Evolutionary conservation across 2,888 invertebrate genomes (phyloP), one percentile per base, ranked within the genome.

Genomic region (Harpagoxenus sublaevis): DNA sequence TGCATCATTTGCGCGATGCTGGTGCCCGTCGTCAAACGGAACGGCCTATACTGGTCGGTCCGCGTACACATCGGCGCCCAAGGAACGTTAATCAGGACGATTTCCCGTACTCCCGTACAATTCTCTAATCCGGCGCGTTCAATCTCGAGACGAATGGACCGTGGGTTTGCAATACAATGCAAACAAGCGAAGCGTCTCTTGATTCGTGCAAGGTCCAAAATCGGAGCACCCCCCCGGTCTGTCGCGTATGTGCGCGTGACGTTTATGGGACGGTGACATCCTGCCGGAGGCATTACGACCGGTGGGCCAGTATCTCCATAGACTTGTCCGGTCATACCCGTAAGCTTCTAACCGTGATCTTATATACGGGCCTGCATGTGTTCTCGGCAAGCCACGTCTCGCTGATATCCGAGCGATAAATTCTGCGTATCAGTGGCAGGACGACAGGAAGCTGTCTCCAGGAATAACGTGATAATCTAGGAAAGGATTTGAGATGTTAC

Each of bases 391-490:
- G 90, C 91, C 91, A 90, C 87, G 88, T 73, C 48, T 68, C 89
- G 84, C 89, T 87, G 89, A 91, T 90, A 93, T 92, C 92, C 91
- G 89, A 86, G 86, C 88, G 89, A 90, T 94, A 93, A 94, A 93
- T 93, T 91, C 91, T 81, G 81, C 84, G 83, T 92, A 93, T 94
- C 93, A 88, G 88, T 86, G 71, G 84, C 71, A 78, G 86, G 28
- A 86, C 86, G 85, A 87, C 86, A 85, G 86, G 85, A 74, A 70
- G 74, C 84, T 79, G 88, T 88, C 85, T 79, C 73, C 23, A 35
- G 35, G 68, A 83, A 70, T 65, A 35, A 78, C 60, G 81, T 31
- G 73, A 83, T 60, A 53, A 53, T 60, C 75, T 74, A 12, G 28
- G 84, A 77, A 74, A 71, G 71, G 71, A 79, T 75, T 57, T 83